phyloP scores from a whole-genome alignment of 2,113 vertebrate genomes.

The Dasyurus viverrinus region DNA sequence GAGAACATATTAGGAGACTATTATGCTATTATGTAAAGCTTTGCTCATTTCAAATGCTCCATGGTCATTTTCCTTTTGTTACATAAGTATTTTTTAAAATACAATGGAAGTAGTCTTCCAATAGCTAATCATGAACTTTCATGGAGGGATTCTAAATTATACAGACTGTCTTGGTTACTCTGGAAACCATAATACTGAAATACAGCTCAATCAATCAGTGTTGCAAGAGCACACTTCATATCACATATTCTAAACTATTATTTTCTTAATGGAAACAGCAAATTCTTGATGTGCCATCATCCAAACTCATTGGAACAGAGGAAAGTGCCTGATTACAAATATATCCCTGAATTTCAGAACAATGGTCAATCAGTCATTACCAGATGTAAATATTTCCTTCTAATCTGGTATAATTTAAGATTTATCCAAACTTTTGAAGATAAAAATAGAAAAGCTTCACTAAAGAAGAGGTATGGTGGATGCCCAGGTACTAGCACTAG shows the following conservation, averaged over 20 bases:
- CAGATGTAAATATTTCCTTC: background rate
- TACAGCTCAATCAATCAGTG: slow-evolving; percentile 48
- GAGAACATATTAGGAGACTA: background rate
- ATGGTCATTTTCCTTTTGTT: background rate
- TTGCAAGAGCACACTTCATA: slow-evolving; percentile 35
- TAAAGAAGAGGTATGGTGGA: background rate
- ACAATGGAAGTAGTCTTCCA: slow-evolving; percentile 52
- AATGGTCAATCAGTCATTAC: background rate
- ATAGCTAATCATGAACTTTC: slow-evolving; percentile 66
- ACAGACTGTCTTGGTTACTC: slow-evolving; percentile 55
- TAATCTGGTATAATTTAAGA: slow-evolving; percentile 26
- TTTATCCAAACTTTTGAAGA: background rate
- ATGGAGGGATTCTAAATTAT: slow-evolving; percentile 62
- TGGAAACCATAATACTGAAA: slow-evolving; percentile 59
- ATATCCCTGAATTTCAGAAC: background rate
- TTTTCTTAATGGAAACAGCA: slow-evolving; percentile 36
- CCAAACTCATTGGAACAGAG: background rate
- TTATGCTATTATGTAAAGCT: background rate
- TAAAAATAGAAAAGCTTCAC: slow-evolving; percentile 24
- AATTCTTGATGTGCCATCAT: slow-evolving; percentile 56
- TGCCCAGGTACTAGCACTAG: background rate
- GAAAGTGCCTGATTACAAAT: slow-evolving; percentile 43
- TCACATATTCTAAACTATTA: background rate
- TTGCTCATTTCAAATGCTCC: background rate
- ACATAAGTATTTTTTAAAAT: slow-evolving; percentile 4